Evolutionary conservation across 2,888 invertebrate genomes (phyloP).

Genomic region (Leptinotarsa juncta): DNA sequence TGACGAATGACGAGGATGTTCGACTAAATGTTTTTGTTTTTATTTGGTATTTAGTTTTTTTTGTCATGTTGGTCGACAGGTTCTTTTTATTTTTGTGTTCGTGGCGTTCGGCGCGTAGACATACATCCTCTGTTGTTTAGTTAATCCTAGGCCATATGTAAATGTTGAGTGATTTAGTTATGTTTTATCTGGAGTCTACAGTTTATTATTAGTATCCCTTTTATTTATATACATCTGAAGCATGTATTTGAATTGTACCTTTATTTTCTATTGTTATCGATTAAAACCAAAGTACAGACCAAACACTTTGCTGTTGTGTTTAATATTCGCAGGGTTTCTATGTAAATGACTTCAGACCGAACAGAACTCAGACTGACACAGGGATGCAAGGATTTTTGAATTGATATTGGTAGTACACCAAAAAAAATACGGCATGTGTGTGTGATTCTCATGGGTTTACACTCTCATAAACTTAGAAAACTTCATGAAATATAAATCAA

Average conservation of each 20-base stretch:
- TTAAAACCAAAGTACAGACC: conserved; percentile 67
- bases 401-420: too few species aligned
- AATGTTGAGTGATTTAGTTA: conserved; percentile 63
- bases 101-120: conserved; percentile 64
- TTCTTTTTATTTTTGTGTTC: conserved; percentile 57
- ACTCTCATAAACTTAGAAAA: too few species aligned
- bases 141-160: conserved; percentile 62
- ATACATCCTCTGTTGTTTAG: conserved; percentile 65
- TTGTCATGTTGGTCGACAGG: conserved; percentile 59
- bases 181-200: conserved; percentile 61
- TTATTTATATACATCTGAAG: conserved; percentile 60
- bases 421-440: too few species aligned
- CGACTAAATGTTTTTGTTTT: conserved; percentile 59
- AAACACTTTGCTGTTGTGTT: conserved; percentile 59
- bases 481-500: too few species aligned
- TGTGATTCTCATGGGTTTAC: too few species aligned
- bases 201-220: conserved; percentile 60
- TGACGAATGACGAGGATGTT: conserved; percentile 64
- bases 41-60: conserved; percentile 41
- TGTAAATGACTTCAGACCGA: conserved; percentile 37
- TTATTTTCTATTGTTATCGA: conserved; percentile 67
- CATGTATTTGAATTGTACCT: conserved; percentile 66
- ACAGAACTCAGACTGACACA: conserved; percentile 29
- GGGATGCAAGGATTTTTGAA: neutral
- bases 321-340: conserved; percentile 55